Percentiles rank a stretch among this genome's conserved stretches.
phyloP scores from a whole-genome alignment of 2,888 invertebrate genomes.

The Stenurella melanura region DNA sequence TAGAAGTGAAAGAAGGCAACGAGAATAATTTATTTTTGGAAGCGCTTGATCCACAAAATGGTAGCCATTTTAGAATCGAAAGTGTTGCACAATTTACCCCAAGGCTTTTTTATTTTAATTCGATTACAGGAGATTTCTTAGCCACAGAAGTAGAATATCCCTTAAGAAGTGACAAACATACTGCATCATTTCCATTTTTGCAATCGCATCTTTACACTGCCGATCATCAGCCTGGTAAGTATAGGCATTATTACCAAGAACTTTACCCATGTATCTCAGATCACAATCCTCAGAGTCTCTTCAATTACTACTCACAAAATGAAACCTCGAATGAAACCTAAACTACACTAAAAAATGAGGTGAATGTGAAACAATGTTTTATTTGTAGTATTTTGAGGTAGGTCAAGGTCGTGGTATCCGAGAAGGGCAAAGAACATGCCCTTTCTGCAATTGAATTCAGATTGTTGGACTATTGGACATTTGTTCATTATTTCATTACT shows the following conservation, averaged over 20 bases:
- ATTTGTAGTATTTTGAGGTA: too few species aligned
- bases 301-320: too few species aligned
- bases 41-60: slow-evolving; percentile 33
- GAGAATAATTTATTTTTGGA: slow-evolving; percentile 52
- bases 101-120: slow-evolving; percentile 61
- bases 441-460: too few species aligned
- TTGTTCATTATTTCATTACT: too few species aligned
- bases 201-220: slow-evolving; percentile 61
- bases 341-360: too few species aligned
- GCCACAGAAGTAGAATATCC: slow-evolving; percentile 60
- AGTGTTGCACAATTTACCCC: slow-evolving; percentile 51
- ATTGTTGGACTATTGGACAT: too few species aligned
- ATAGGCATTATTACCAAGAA: background rate
- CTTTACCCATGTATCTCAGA: too few species aligned
- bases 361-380: too few species aligned
- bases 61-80: slow-evolving; percentile 42
- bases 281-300: too few species aligned
- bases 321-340: too few species aligned
- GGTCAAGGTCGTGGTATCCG: too few species aligned
- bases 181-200: slow-evolving; percentile 61
- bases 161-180: slow-evolving; percentile 47
- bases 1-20: slow-evolving; percentile 51
- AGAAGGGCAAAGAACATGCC: too few species aligned
- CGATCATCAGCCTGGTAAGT: slow-evolving; percentile 57
- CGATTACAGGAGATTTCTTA: slow-evolving; percentile 57